Base-by-base conservation (phyloP, 2,797 vertebrate species). In the Aeoliscus strigatus region DNA sequence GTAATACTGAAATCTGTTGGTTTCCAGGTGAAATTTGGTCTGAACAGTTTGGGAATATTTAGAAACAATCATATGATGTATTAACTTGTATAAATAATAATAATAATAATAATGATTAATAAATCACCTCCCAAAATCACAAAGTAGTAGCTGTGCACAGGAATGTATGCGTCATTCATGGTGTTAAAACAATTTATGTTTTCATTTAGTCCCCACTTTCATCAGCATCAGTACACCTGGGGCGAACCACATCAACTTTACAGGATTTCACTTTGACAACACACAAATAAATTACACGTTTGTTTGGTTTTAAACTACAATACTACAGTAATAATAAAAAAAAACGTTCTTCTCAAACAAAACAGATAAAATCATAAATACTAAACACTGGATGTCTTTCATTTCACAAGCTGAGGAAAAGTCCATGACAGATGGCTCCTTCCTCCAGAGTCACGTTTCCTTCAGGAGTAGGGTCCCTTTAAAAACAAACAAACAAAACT, bases 211-310 rank as follows among this genome's bases (percentile, higher is more conserved):
- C 8, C 16, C 9, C 13, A 23, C 10, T 12, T 37, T 30, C 28
- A 48, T 54, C 34, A 33, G 36, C 51, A 23, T 50, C 29, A 53
- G 15, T n/a, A n/a, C n/a, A n/a, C n/a, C n/a, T n/a, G n/a, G n/a
- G n/a, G n/a, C n/a, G n/a, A n/a, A n/a, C n/a, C n/a, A n/a, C n/a
- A n/a, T n/a, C 15, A 57, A 62, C 58, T 73, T 35, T 15, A 70
- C 34, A 66, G 61, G 26, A 66, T n/a, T n/a, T n/a, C n/a, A n/a
- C n/a, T n/a, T n/a, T n/a, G 60, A 39, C 33, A 67, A 57, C 31
- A 71, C 32, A 45, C 56, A 75, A 83, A 86, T 84, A 86, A 80
- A 83, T 83, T 75, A 84, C 44, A 79, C n/a, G n/a, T 45, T 69
- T 53, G 29, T 31, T 49, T 13, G 17, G n/a, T 70, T 44, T 76